Percentiles rank a stretch among this genome's conserved stretches.
Evolutionary conservation across 2,888 invertebrate genomes (phyloP).

Genomic region (Stenchaetothrips biformis): DNA sequence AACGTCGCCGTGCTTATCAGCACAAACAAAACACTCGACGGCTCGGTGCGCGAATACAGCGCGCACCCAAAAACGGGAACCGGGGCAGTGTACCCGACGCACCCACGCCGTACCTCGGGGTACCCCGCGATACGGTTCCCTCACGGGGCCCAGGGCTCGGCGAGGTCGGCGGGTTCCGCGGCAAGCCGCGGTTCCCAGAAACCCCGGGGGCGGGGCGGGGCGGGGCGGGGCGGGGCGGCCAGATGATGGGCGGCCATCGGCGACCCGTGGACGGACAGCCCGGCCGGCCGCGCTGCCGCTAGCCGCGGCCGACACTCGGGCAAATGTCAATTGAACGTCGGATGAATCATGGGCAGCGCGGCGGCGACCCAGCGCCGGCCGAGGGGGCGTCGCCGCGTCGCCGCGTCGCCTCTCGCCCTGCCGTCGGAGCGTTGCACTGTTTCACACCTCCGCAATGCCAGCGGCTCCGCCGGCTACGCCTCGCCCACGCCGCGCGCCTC

Average conservation of each 20-base stretch:
- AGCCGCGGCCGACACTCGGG: neutral
- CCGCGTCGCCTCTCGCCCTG: neutral
- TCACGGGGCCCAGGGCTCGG: neutral
- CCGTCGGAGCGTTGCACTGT: neutral
- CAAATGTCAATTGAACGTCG: neutral
- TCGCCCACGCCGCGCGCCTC: no score
- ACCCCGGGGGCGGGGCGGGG: neutral
- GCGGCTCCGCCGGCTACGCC: no score
- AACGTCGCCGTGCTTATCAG: neutral
- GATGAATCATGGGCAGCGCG: neutral
- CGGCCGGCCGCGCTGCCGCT: neutral
- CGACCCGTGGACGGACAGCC: neutral
- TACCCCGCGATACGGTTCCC: no score
- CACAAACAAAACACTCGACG: conserved; percentile 21
- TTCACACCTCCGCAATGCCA: no score
- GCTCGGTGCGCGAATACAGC: neutral
- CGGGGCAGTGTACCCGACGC: no score
- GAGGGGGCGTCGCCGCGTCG: neutral
- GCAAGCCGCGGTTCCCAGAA: no score
- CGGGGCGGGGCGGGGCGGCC: neutral
- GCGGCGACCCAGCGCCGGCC: neutral
- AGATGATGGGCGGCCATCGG: neutral
- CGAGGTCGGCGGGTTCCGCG: neutral
- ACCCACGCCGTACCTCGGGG: no score
- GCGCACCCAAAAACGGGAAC: neutral